Evolutionary conservation across 2,797 vertebrate species (phyloP), one percentile per base, ranked within the genome.

Genomic region (Pempheris klunzingeri): DNA sequence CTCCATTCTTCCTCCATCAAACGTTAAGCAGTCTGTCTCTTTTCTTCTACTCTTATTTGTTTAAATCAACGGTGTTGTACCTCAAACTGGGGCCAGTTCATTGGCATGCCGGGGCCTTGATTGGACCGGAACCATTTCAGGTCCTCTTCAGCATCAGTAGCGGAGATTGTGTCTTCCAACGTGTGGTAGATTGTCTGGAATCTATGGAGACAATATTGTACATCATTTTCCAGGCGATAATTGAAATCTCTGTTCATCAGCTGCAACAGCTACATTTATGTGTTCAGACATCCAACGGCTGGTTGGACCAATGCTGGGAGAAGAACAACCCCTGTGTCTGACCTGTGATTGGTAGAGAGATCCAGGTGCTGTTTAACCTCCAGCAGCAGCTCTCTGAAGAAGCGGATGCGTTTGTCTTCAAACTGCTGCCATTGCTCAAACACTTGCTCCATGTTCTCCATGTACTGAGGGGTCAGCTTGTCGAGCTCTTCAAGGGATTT

Each of bases 51-150:
- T 39, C 62, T n/a, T 13, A 61, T 58, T 17, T 24, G 18, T 9
- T 9, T 24, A 14, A 63, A 30, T 67, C 4, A 50, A n/a, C 3
- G 18, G 2, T 70, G 38, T 24, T 3, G 86, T 94, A 99, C 98
- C 97, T 99, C 98, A 93, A 99, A 99, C 90, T 98, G 97, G 5
- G 98, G 98, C 98, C 98, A 99, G 90, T 97, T 98, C 98, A 99
- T 99, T 28, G 97, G 95, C 98, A 99, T 99, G 72, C 97, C 98
- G 0, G 98, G 97, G 7, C 98, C 98, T 1, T 98, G 95, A 83
- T 96, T 98, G 86, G 95, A 95, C 77, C 95, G 93, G 91, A 99
- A 99, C 97, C 97, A 99, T 84, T 97, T 93, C 71, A 99, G 91
- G 86, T 99, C 98, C 59, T 99, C 98, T 55, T 96, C 93, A 0